Conservation (phyloP, 2,113 vertebrate genomes). For the Pseudopipra pipra region DNA sequence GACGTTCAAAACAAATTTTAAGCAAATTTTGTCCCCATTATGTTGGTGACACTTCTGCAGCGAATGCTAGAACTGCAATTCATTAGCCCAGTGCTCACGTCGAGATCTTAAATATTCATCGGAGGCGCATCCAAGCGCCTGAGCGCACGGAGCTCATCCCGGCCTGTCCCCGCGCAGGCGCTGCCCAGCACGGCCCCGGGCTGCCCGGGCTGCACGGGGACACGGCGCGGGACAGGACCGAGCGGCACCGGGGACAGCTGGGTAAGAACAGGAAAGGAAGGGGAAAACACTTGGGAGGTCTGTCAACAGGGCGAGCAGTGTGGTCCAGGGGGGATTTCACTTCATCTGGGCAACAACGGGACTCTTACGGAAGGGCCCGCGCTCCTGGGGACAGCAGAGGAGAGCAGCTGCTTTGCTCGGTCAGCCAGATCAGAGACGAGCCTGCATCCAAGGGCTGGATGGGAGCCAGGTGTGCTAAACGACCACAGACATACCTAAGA, state of each 20-base stretch:
- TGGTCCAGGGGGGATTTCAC: conserved; percentile 27
- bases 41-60: not conserved
- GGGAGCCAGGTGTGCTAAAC: conserved; percentile 24
- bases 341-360: conserved; percentile 38
- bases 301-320: conserved; percentile 40
- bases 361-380: not conserved
- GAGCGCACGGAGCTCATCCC: not conserved
- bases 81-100: not conserved
- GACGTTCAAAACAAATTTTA: conserved; percentile 34
- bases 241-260: not conserved
- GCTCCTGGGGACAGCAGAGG: conserved; percentile 49
- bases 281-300: conserved; percentile 35
- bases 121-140: not conserved
- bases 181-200: not conserved
- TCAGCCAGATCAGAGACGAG: conserved; percentile 39
- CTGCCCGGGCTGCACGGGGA: too few species aligned
- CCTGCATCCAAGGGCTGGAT: conserved; percentile 36
- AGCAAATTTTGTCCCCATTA: conserved; percentile 35
- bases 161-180: fast-evolving
- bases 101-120: not conserved
- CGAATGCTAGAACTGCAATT: not conserved
- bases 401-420: conserved; percentile 56
- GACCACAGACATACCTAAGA: conserved; percentile 41
- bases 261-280: not conserved
- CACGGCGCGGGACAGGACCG: not conserved